Percentiles rank a stretch among this genome's conserved stretches.
Evolutionary conservation across 1,140 invertebrate genomes (phyloP).

Genomic region (Bombus difficillimus): DNA sequence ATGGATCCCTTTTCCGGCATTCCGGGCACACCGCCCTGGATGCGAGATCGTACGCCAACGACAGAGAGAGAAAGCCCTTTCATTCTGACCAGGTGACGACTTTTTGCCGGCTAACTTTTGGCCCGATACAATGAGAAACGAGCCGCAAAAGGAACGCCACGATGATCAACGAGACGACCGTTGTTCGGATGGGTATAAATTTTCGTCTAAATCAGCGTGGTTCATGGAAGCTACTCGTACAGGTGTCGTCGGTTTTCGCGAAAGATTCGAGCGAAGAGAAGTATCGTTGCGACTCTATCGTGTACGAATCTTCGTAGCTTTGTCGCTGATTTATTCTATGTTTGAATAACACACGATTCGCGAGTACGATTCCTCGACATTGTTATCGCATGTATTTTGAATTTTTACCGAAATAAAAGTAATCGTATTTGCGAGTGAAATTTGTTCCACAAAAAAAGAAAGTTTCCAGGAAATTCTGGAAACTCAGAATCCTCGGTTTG

Average conservation of each 20-base stretch:
- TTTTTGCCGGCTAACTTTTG: slow-evolving; percentile 39
- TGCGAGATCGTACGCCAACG: slow-evolving; percentile 1
- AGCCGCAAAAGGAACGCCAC: slow-evolving; percentile 32
- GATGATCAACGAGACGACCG: slow-evolving; percentile 34
- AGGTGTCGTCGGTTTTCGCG: not conserved
- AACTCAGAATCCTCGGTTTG: not conserved
- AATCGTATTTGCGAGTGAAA: not conserved
- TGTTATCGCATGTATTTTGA: not conserved
- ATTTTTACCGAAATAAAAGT: not conserved
- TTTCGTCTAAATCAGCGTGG: slow-evolving; percentile 15
- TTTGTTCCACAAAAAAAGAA: not conserved
- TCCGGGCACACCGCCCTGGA: slow-evolving; percentile 43
- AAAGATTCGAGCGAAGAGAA: not conserved
- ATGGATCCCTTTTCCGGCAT: slow-evolving; percentile 67
- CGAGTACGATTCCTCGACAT: not conserved
- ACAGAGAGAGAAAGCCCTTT: not conserved
- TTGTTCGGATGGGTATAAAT: slow-evolving; percentile 25
- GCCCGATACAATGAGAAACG: slow-evolving; percentile 46
- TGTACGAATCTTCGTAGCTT: not conserved
- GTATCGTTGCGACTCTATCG: not conserved
- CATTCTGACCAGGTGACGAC: slow-evolving; percentile 42
- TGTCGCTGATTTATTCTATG: not conserved
- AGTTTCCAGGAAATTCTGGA: not conserved
- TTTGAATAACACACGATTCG: not conserved
- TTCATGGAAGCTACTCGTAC: not conserved